Evolutionary conservation across 2,888 invertebrate genomes (phyloP), one percentile per base, ranked within the genome.

Genomic region (Lutraria lutraria): DNA sequence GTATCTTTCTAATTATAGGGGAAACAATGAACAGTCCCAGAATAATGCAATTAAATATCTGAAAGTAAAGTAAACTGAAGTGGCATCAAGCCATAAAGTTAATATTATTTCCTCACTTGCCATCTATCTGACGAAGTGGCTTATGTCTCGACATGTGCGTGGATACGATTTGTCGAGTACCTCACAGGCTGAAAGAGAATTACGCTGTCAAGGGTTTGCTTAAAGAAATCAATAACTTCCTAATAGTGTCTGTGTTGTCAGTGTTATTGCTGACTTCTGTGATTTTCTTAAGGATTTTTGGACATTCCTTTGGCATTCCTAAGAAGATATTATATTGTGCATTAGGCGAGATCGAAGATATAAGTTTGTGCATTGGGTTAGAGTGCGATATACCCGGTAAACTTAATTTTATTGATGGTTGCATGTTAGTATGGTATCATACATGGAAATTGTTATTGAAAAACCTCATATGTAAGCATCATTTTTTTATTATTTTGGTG

Each of bases 301-400:
- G 76, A 76, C 31, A 76, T 76, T 76, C 76, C 31, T 76, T 76
- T 8, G 63, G 25, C 63, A 68, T 68, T 68, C 63, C 63, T 12
- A 25, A 13, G 63, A 25, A n/a, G 63, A 76, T 76, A 31, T 76
- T 34, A 25, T 31, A 76, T 25, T 25, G 63, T 63, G 63, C 25
- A n/a, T 63, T 1, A 63, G 25, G 63, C 25, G 63, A n/a, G n/a
- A n/a, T n/a, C n/a, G n/a, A n/a, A n/a, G n/a, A n/a, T n/a, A n/a
- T n/a, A n/a, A n/a, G n/a, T 63, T n/a, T 6, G 63, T 63, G 63
- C 43, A 68, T 25, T 68, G 63, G 63, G 25, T 68, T 0, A 25
- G 43, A 25, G 63, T n/a, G 63, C 12, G 25, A 2, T 56, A 53
- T 15, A n/a, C n/a, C n/a, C n/a, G n/a, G 43, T 43, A 43, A 43